phyloP scores from a whole-genome alignment of 2,888 invertebrate genomes.

The Volucella inflata region DNA sequence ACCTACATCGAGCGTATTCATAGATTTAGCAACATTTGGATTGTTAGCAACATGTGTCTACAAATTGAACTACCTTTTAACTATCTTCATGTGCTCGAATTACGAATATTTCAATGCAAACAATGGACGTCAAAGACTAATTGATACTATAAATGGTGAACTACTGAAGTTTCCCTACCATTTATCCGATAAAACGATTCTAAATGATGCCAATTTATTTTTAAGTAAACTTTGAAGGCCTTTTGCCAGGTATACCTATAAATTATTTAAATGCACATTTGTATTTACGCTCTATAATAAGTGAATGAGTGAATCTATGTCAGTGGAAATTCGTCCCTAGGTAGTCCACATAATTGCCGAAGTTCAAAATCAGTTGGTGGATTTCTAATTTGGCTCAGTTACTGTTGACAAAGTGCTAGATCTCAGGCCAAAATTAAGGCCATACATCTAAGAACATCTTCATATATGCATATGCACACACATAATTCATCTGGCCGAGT shows the following conservation, averaged over 20 bases:
- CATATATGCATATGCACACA: slow-evolving; percentile 27
- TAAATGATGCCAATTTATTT: slow-evolving; percentile 69
- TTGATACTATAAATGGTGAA: too few species aligned
- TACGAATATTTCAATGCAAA: slow-evolving; percentile 53
- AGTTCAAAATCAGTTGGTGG: slow-evolving; percentile 59
- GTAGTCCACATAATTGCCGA: slow-evolving; percentile 61
- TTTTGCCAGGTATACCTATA: slow-evolving; percentile 57
- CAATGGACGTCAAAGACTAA: slow-evolving; percentile 55
- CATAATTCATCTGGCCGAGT: slow-evolving; percentile 72
- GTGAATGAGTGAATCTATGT: too few species aligned
- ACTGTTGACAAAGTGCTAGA: slow-evolving; percentile 48
- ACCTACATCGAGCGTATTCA: slow-evolving; percentile 62
- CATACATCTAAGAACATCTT: neutral
- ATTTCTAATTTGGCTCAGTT: slow-evolving; percentile 71
- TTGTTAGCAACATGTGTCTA: slow-evolving; percentile 67
- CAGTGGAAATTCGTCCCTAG: slow-evolving; percentile 59
- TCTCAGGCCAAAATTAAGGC: slow-evolving; percentile 28
- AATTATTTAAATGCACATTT: slow-evolving; percentile 42
- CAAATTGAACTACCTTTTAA: slow-evolving; percentile 43
- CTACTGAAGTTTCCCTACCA: slow-evolving; percentile 13
- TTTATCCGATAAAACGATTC: slow-evolving; percentile 32
- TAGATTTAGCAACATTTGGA: slow-evolving; percentile 67
- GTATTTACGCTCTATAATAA: neutral
- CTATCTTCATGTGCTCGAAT: slow-evolving; percentile 13
- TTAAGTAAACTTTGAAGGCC: slow-evolving; percentile 34